Base-by-base conservation (phyloP, 2,113 vertebrate species). In the Chelonoidis abingdonii region DNA sequence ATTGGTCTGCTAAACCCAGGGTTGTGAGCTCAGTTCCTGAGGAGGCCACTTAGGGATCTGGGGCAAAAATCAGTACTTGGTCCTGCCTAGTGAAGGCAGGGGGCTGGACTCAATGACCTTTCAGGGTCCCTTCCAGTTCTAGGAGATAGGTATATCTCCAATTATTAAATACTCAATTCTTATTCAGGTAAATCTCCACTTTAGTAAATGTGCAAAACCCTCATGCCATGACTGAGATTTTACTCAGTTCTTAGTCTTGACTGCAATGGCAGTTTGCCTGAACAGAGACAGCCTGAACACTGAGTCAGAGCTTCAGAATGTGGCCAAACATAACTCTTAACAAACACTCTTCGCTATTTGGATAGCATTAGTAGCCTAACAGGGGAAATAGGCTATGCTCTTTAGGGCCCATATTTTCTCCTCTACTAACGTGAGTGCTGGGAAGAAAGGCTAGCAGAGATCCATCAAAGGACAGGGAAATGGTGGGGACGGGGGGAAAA, bases 261-360 rank as follows among this genome's bases (percentile, higher is more conserved):
- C n/a, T 56, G 13, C 22, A 41, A 11, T 14, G 35, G 53, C 13
- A 56, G 6, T 54, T 82, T 82, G 22, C 52, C 52, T 16, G 4
- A 82, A 24, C 38, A 25, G 7, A 22, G 52, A 54, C 35, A n/a
- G 80, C 0, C 0, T 14, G 54, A 53, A 47, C 83, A 3, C 0
- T 1, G 1, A 94, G 50, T 31, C 38, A 88, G 56, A 27, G 50
- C 21, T 91, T 80, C 88, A 0, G 1, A 90, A 47, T 62, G 50
- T 0, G 38, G 24, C 35, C 69, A 86, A 80, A 52, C 16, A 2
- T 56, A 62, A 19, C 65, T 72, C 19, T 72, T 38, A 72, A 38
- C 65, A 69, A 72, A 72, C 65, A 11, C 35, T 72, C 19, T 72
- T 22, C 17, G 3, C 17, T 72, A 21, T 72, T 38, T 72, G 65